Evolutionary conservation across 1,140 invertebrate genomes (phyloP).

Genomic region (Oryzaephilus surinamensis): DNA sequence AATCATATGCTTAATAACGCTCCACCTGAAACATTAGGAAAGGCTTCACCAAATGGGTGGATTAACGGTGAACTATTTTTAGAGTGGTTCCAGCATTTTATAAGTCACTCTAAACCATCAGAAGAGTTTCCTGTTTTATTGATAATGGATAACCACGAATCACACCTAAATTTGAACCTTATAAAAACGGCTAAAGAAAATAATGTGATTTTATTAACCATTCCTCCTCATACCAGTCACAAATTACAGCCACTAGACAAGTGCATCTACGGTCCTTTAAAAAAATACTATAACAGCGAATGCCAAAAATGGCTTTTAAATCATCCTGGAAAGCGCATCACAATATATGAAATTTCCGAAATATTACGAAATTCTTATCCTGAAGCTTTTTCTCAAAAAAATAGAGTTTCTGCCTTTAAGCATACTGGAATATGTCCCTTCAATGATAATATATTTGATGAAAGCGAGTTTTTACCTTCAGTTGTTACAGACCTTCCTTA

Average conservation of each 20-base stretch:
- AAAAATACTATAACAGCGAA: slow-evolving; percentile 20
- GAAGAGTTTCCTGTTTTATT: slow-evolving; percentile 6
- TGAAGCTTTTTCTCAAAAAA: slow-evolving; percentile 9
- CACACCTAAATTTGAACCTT: slow-evolving; percentile 13
- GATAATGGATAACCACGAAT: slow-evolving; percentile 17
- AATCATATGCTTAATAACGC: slow-evolving; percentile 17
- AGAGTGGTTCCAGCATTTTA: too few relatives aligned
- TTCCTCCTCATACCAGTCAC: slow-evolving; percentile 31
- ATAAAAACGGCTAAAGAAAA: slow-evolving; percentile 17
- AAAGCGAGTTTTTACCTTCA: too few relatives aligned
- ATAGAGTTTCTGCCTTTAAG: too few relatives aligned
- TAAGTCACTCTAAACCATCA: too few relatives aligned
- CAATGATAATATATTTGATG: too few relatives aligned
- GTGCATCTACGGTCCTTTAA: slow-evolving; percentile 22
- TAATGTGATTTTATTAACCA: slow-evolving; percentile 20
- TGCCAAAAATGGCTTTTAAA: slow-evolving; percentile 15
- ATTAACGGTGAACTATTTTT: slow-evolving; percentile 19
- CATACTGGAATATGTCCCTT: too few relatives aligned
- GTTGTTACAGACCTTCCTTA: too few relatives aligned
- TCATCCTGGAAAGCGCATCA: slow-evolving; percentile 13
- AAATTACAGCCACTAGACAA: slow-evolving; percentile 34
- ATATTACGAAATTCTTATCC: slow-evolving; percentile 11
- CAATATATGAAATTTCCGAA: slow-evolving; percentile 16
- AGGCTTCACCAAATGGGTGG: slow-evolving; percentile 33
- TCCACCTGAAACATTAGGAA: slow-evolving; percentile 30